Base-by-base conservation (phyloP, 2,888 invertebrate species). In the Chalcis sispes region DNA sequence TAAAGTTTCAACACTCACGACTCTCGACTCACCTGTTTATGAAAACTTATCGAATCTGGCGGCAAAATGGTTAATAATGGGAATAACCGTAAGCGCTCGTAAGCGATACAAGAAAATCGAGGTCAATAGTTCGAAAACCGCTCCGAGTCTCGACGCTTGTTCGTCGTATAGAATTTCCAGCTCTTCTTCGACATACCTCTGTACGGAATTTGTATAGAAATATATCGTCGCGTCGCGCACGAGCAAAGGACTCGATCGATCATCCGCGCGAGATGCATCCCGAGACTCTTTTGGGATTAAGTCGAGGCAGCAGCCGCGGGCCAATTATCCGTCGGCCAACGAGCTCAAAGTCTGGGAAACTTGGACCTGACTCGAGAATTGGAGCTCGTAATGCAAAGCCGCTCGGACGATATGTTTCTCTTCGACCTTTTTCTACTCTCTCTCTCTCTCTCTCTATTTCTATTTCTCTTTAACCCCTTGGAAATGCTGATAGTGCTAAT, bases 401-500 rank as follows among this genome's bases (percentile, higher is more conserved):
- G 15, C 42, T 13, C 15, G 8, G 13, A n/a, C n/a, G n/a, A 13
- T 42, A 13, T 42, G 8, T 13, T 15, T 2, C 42, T 42, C 15
- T 42, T 36, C 10, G 36, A 7, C 10, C 5, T 36, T 36, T 36
- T 36, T 36, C 10, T 36, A 36, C 20, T 15, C n/a, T 46, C 46
- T 46, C 13, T 46, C 13, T 48, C 18, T 48, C 48, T 48, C 25
- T 52, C 40, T 1, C 15, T 1, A n/a, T 27, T 10, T 46, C 13
- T 46, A 4, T 48, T 2, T 48, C 48, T 48, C 25, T 52, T 25
- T 1, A 2, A 0, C 15, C n/a, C 3, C 29, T 48, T 64, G 48
- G n/a, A 64, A 64, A 64, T 20, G 13, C 29, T 64, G 18, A 48
- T 29, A 27, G 18, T 20, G 62, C 48, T 64, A 64, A 64, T 64